Evolutionary conservation across 2,888 invertebrate genomes (phyloP).

Genomic region (Polydrusus tereticollis): DNA sequence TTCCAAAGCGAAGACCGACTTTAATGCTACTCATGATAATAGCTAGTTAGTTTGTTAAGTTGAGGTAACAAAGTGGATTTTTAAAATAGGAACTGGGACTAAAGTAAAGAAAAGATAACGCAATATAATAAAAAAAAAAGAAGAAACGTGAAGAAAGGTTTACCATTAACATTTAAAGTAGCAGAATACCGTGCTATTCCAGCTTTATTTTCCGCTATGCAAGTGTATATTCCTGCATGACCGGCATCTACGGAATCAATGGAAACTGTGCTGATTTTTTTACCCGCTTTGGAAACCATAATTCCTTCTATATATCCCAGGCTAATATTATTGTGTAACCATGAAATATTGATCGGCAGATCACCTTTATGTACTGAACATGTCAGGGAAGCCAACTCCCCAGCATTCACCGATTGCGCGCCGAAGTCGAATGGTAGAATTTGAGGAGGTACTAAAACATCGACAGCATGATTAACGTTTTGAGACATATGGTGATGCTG

Average conservation of each 20-base stretch:
- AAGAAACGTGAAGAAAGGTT: neutral
- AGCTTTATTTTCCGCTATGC: constrained; percentile 78
- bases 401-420: constrained; percentile 74
- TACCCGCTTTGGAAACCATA: constrained; percentile 65
- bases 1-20: too few species aligned
- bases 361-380: constrained; percentile 82
- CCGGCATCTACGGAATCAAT: constrained; percentile 74
- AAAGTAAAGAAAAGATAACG: neutral
- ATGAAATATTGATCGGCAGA: constrained; percentile 74
- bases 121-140: neutral
- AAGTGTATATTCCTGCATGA: constrained; percentile 83
- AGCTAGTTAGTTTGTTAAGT: too few species aligned
- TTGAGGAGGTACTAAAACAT: constrained; percentile 68
- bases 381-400: constrained; percentile 77
- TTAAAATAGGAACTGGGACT: neutral
- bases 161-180: constrained; percentile 77
- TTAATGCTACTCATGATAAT: too few species aligned
- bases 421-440: constrained; percentile 72
- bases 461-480: constrained; percentile 50
- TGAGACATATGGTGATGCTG: too few species aligned
- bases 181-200: constrained; percentile 76
- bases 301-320: constrained; percentile 63
- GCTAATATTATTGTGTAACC: constrained; percentile 71
- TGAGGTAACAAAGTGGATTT: neutral
- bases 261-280: constrained; percentile 72